Base-by-base conservation (phyloP, 2,797 vertebrate genomes). In the Valencia hispanica region DNA sequence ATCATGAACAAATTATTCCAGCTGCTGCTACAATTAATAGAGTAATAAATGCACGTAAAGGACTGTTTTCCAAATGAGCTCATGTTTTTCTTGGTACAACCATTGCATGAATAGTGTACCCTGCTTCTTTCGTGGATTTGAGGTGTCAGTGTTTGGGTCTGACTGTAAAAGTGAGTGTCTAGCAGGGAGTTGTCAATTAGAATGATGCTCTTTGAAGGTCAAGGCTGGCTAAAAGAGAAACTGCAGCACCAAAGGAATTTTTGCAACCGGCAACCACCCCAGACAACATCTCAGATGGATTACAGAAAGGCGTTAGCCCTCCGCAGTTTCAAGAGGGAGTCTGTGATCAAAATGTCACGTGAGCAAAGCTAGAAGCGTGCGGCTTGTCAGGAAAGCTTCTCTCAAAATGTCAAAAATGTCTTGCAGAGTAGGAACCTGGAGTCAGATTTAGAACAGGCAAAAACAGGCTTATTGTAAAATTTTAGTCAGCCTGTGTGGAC, bases 201-300 rank as follows among this genome's bases (percentile, higher is more conserved):
- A 86, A 79, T 75, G 80, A 84, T 80, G 84, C 70, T 73, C 78
- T 85, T 81, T 87, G 90, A 92, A 91, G 87, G 88, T 90, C 83
- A 80, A 80, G 72, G 36, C 79, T 74, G 72, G 80, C 81, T 59
- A 69, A 79, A 78, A 78, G 57, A 70, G 55, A 83, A 76, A 50
- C 79, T 78, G 10, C 57, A 68, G 75, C 63, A 75, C 69, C 36
- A 61, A 70, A 55, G 51, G 7, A 30, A 32, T 74, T 48, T 82
- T 53, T 73, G 57, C 84, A 88, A 78, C 39, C 51, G 77, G 65
- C 55, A 72, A 53, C 65, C 69, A 48, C 39, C 53, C 74, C 43
- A 77, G 73, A 76, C 81, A 75, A 79, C 61, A 15, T 61, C 61
- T 74, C 48, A 70, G 76, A 20, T 45, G 70, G 61, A 71, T 11